Base-by-base conservation (phyloP, 2,888 invertebrate genomes). In the Eumerus sabulonum region DNA sequence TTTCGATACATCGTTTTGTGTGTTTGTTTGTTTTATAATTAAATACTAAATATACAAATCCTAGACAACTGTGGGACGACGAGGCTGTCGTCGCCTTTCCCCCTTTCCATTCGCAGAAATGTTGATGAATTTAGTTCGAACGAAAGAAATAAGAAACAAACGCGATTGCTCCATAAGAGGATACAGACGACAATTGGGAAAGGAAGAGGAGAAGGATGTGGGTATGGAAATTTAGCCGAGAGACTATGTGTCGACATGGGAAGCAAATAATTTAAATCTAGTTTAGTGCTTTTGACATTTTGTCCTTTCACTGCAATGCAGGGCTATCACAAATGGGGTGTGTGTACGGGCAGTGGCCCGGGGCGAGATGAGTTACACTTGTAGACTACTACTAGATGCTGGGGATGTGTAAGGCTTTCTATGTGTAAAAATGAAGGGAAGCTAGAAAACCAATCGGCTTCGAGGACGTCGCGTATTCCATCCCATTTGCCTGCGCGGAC, bases 251-350 rank as follows among this genome's bases (percentile, higher is more conserved):
- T 27, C 7, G 27, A 27, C n/a, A 40, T 19, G 40, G 27, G 19
- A 66, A 38, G 35, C 38, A 27, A 57, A 57, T 73, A 73, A 63
- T 53, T 62, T 63, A 66, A 67, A 35, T 59, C 9, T 27, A 4
- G 2, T 64, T 74, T 17, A 63, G 62, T 67, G 73, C 57, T 57
- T 77, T 63, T 54, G 72, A 77, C 51, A 27, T 35, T 42, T 48
- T 62, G 7, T 14, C 7, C 16, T 63, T 50, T 68, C 35, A 70
- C 54, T 79, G 63, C 60, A 79, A 79, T 74, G 64, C 74, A 74
- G 68, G n/a, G 60, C 79, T 79, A 79, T 79, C 79, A 79, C 79
- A 79, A 74, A 60, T 48, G 63, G 64, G 67, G 68, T 74, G 74
- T 60, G 68, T 79, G 68, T 63, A 79, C 44, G n/a, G 7, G 50